Evolutionary conservation across 2,888 invertebrate species (phyloP).

Genomic region (Amiota minor): DNA sequence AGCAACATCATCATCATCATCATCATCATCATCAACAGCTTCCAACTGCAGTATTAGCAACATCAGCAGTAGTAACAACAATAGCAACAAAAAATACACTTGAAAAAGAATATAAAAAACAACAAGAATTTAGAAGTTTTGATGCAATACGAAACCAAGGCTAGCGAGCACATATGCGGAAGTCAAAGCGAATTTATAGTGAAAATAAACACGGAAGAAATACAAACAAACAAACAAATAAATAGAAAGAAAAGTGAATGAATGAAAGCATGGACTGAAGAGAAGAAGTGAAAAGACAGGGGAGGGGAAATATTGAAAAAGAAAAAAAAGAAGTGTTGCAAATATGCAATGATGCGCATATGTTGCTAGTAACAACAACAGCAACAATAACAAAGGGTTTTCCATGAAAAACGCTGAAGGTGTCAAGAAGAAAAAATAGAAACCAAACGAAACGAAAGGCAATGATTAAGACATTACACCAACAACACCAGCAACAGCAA

Average conservation of each 20-base stretch:
- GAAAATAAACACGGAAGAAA: conserved; percentile 15
- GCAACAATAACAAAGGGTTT: not conserved
- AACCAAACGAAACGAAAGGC: not conserved
- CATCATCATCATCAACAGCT: not conserved
- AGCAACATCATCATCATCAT: no score
- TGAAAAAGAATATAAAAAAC: not conserved
- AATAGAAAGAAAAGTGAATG: not conserved
- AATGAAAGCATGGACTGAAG: not conserved
- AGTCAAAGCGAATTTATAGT: conserved; percentile 26
- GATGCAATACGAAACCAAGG: no score
- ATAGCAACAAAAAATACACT: not conserved
- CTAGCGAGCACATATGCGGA: no score
- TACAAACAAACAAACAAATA: conserved; percentile 3
- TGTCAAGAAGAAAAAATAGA: not conserved
- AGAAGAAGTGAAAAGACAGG: not conserved
- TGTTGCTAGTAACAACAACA: no score
- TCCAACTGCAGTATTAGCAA: not conserved
- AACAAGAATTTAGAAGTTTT: no score
- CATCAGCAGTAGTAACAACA: not conserved
- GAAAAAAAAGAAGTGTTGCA: not conserved
- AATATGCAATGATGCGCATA: no score
- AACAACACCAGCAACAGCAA: conserved; percentile 1
- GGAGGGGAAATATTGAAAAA: not conserved
- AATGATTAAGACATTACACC: conserved; percentile 24
- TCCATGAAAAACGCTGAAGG: not conserved